Evolutionary conservation across 2,888 invertebrate species (phyloP), one percentile per base, ranked within the genome.

Genomic region (Ophion ventricosus): DNA sequence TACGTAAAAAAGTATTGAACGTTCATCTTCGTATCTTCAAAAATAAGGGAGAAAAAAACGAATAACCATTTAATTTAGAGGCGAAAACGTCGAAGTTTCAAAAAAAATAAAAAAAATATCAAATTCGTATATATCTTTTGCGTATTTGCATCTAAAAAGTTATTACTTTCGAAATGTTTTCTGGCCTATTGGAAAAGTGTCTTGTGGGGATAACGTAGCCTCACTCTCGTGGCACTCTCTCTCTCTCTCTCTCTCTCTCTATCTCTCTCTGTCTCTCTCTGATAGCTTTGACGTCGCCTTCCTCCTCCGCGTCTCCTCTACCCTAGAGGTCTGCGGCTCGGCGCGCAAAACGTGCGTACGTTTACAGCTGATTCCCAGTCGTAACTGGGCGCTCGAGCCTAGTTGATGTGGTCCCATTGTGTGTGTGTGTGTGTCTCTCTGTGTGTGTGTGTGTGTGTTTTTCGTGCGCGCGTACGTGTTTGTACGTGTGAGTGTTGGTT

Each of bases 361-460:
- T 86, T 88, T 88, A 90, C 91, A 91, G 90, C 91, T 90, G 91
- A 89, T 90, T 87, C 85, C 88, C 91, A 91, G 91, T 91, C 88
- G 88, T 87, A 87, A 86, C 85, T 87, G 87, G 86, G 87, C 87
- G 87, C 88, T 84, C 88, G 89, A 77, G 74, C 85, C 69, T 83
- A 84, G 80, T 67, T 83, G 72, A 88, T 75, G 54, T 26, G 23
- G n/a, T n/a, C n/a, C 35, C 23, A 40, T 40, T 56, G 54, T 49
- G 14, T 49, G 49, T 49, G 14, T 3, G 49, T 14, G 49, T 49
- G 14, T 43, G 43, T 43, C 11, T 14, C 14, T 43, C 17, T 49
- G 49, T 49, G 49, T 49, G 17, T 40, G 10, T 63, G 29, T n/a
- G 49, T 57, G 35, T 54, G 26, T 49, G 49, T n/a, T n/a, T n/a